A percentile compares a stretch with the other conserved stretches of the same genome.
phyloP scores from a whole-genome alignment of 2,797 vertebrate genomes.

The Sebastes oblongus region DNA sequence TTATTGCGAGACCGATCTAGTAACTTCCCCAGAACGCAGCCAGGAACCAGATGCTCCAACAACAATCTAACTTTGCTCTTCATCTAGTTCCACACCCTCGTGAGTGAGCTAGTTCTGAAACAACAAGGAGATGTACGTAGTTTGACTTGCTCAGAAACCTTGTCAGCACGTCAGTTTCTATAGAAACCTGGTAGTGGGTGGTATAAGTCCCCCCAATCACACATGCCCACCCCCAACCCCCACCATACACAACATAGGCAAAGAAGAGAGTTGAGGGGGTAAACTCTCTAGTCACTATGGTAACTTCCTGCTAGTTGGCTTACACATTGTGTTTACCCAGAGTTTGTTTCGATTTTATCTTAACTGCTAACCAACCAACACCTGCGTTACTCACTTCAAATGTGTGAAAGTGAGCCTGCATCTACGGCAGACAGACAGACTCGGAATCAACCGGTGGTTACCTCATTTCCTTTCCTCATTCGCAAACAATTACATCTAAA shows the following conservation, averaged over 20 bases:
- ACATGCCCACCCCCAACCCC: background rate
- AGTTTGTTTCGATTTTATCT: slow-evolving; percentile 36
- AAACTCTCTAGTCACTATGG: slow-evolving; percentile 62
- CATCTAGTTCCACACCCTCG: slow-evolving; percentile 38
- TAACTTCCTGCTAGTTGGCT: slow-evolving; percentile 55
- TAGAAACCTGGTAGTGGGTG: slow-evolving; percentile 62
- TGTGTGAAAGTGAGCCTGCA: slow-evolving; percentile 32
- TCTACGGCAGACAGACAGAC: background rate
- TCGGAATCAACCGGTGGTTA: slow-evolving; percentile 14
- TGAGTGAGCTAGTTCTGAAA: slow-evolving; percentile 23
- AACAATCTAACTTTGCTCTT: slow-evolving; percentile 26
- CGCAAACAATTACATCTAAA: slow-evolving; percentile 36
- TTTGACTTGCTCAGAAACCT: slow-evolving; percentile 46
- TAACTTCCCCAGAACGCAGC: slow-evolving; percentile 43
- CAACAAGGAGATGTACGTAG: slow-evolving; percentile 13
- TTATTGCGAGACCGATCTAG: slow-evolving; percentile 1
- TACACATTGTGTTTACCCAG: slow-evolving; percentile 47
- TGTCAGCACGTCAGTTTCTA: slow-evolving; percentile 67
- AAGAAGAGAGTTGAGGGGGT: background rate
- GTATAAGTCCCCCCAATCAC: background rate
- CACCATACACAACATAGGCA: background rate
- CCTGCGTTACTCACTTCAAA: slow-evolving; percentile 29
- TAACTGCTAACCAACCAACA: slow-evolving; percentile 7
- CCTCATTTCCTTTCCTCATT: slow-evolving; percentile 45
- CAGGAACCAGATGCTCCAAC: slow-evolving; percentile 37